Base-by-base conservation (phyloP, 37 sponge, comb jelly and placozoan species). In the Lycopodina hypogea region DNA sequence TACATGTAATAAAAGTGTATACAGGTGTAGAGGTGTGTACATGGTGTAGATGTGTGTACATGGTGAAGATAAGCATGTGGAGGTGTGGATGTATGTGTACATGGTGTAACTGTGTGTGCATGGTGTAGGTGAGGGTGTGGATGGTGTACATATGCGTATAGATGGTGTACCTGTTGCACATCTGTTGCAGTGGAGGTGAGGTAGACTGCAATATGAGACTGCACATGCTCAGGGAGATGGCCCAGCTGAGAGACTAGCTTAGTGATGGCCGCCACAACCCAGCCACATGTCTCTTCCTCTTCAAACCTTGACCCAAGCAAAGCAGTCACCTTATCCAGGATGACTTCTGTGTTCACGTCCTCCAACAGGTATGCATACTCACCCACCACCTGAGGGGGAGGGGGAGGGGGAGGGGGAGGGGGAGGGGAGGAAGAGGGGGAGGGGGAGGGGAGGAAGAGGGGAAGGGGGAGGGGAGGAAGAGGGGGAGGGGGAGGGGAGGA, bases 311-410 rank as follows among this genome's bases (percentile, higher is more conserved):
- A 35, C 15, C 50, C 60, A 33, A 92, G 69, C 18, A 92, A 80
- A 40, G 29, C 32, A 19, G 81, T 79, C 41, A 92, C 34, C 63
- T 81, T 84, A 53, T 81, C 81, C 51, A 92, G 53, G 14, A 92
- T 48, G 14, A 84, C 86, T 53, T 92, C 85, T 45, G 61, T 63
- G 64, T 81, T 73, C 26, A 59, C 29, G 22, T 88, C 92, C 53
- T 83, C 86, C n/a, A 74, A 22, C 40, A 85, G 71, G 53, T 88
- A 92, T 17, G 86, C 75, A 74, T 87, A 88, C 75, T 86, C 92
- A 36, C 92, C 86, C 51, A 91, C 84, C 41, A 90, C 85, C 90
- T 90, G 67, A 9, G 69, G 26, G 26, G 71, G 12, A 68, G 38
- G 22, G 12, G 12, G 41, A 37, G 9, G 12, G 22, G 40, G 34